phyloP scores from a whole-genome alignment of 2,888 invertebrate species.

The Trichopria drosophilae region DNA sequence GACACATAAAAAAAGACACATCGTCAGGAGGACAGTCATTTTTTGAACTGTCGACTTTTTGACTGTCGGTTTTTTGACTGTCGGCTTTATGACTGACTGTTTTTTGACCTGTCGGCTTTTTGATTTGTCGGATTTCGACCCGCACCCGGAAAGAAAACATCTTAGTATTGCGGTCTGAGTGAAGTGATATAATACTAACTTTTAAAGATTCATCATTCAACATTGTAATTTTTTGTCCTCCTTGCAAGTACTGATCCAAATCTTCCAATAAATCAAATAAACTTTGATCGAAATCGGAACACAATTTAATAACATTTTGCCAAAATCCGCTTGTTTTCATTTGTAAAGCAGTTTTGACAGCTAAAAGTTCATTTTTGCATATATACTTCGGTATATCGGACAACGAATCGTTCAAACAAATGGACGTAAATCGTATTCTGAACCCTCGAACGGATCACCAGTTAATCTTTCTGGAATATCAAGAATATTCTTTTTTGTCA shows the following conservation, averaged over 20 bases:
- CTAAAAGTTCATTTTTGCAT: constrained; percentile 39
- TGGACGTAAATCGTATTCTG: constrained; percentile 70
- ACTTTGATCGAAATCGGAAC: constrained; percentile 67
- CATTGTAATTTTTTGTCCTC: constrained; percentile 55
- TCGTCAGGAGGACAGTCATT: no score
- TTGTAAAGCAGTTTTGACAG: constrained; percentile 60
- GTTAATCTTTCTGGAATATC: constrained; percentile 47
- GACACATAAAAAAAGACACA: no score
- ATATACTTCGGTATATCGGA: constrained; percentile 61
- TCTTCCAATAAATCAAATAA: constrained; percentile 70
- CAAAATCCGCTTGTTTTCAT: constrained; percentile 84
- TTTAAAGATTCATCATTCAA: constrained; percentile 45
- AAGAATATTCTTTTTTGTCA: constrained; percentile 43
- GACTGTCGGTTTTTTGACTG: no score
- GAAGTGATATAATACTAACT: constrained; percentile 44
- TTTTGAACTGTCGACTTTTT: no score
- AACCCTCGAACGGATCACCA: constrained; percentile 56
- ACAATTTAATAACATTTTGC: constrained; percentile 71
- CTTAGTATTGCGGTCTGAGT: no score
- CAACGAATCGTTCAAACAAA: constrained; percentile 72
- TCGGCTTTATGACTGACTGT: no score
- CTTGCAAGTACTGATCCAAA: constrained; percentile 69
- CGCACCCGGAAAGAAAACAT: no score
- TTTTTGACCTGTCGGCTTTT: no score
- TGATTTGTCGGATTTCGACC: no score